A percentile compares a stretch with the other conserved stretches of the same genome.
Evolutionary conservation across 1,140 invertebrate genomes (phyloP).

Genomic region (Drosophila asahinai): DNA sequence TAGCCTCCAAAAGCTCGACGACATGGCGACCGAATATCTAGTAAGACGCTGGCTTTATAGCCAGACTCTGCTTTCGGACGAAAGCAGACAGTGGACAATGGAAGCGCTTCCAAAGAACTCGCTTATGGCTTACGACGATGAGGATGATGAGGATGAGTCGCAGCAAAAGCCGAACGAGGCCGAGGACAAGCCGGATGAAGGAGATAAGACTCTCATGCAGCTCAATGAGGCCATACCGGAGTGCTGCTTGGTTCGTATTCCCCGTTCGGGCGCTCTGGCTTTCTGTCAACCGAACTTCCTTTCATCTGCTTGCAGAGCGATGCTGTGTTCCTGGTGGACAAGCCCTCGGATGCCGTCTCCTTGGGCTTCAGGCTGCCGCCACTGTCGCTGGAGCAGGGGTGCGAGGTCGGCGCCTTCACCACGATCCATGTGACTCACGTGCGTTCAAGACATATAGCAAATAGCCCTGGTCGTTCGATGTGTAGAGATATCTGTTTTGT

Average conservation of each 20-base stretch:
- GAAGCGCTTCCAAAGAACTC: not conserved
- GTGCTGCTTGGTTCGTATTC: not conserved
- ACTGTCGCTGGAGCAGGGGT: not conserved
- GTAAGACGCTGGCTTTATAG: too few relatives aligned
- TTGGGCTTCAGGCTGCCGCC: not conserved
- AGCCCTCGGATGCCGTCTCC: slow-evolving; percentile 15
- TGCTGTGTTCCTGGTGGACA: slow-evolving; percentile 41
- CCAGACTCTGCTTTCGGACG: too few relatives aligned
- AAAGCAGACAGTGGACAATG: too few relatives aligned
- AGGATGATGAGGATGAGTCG: not conserved
- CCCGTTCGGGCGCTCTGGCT: too few relatives aligned
- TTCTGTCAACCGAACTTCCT: not conserved
- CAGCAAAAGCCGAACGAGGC: not conserved
- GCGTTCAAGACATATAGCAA: not conserved
- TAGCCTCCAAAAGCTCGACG: not conserved
- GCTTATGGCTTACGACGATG: not conserved
- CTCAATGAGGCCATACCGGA: too few relatives aligned
- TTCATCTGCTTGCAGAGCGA: slow-evolving; percentile 24
- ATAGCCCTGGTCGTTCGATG: too few relatives aligned
- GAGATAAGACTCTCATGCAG: too few relatives aligned
- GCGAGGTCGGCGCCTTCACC: not conserved
- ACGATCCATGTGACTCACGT: slow-evolving; percentile 27
- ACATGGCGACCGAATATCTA: not conserved
- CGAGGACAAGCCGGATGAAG: too few relatives aligned
- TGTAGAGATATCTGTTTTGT: not conserved